Evolutionary conservation across 2,888 invertebrate species (phyloP), one percentile per base, ranked within the genome.

Genomic region (Cremastobaeus sp.): DNA sequence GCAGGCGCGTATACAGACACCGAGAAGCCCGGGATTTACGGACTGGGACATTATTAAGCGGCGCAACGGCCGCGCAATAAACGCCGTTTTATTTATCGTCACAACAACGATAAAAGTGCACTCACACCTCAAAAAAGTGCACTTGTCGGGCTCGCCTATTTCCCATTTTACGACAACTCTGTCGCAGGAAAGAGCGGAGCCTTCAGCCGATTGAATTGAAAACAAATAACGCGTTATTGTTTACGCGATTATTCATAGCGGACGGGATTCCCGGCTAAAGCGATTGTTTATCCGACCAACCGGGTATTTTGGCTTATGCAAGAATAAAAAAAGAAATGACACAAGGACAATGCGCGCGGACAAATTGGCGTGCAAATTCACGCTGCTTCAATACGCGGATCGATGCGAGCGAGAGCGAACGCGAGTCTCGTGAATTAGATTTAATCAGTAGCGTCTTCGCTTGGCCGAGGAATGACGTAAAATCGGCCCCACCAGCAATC

Each of bases 51-150:
- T 68, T 73, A 73, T 73, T 73, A 73, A 73, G 73, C 68, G 66
- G 39, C 68, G 12, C 73, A 68, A 73, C 73, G 68, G 73, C 60
- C 62, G 66, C 52, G 68, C 73, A 68, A 73, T 73, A 73, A 73
- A 68, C 68, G 73, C 62, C 50, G 55, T 43, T 68, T 73, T 73
- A 73, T 68, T 73, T 73, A 73, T 73, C 62, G 73, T 57, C 73
- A 39, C 25, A 60, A 55, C 62, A 55, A 64, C 68, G 73, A 73
- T 73, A 73, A 60, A 73, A 68, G 68, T 57, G 39, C 68, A 68
- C 68, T 64, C 60, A 64, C 30, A 64, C 48, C 55, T 62, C 60
- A 65, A 66, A 73, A 72, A 68, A 65, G 41, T 52, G 50, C 48
- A 41, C 34, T 55, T 32, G 35, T 41, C 55, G 62, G 48, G 39